Conservation (phyloP, 2,888 invertebrate genomes). For the Shargacucullia verbasci region DNA sequence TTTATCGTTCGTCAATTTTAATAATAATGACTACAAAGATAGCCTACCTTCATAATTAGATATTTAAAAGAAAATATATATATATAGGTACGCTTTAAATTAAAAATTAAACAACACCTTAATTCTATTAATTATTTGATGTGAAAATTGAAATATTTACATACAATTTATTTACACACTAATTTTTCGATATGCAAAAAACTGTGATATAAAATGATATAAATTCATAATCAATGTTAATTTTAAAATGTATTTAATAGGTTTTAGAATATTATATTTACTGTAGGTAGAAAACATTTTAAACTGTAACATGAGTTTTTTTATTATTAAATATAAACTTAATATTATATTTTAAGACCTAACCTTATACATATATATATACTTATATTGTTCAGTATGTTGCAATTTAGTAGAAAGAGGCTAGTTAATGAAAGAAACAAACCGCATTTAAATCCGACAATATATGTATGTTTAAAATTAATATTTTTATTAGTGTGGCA, state of each 20-base stretch:
- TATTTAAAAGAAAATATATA: too few species aligned
- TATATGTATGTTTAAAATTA: not conserved
- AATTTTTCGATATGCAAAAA: constrained; percentile 32
- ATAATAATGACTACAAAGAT: too few species aligned
- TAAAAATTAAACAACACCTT: too few species aligned
- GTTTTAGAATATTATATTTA: constrained; percentile 14
- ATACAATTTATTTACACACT: too few species aligned
- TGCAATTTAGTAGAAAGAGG: constrained; percentile 24
- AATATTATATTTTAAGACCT: constrained; percentile 13
- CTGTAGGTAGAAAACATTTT: constrained; percentile 2
- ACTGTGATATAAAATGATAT: constrained; percentile 70
- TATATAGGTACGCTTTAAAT: too few species aligned
- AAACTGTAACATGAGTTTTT: constrained; percentile 2
- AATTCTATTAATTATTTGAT: too few species aligned
- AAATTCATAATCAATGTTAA: constrained; percentile 60
- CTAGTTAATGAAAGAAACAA: not conserved
- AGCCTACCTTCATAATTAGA: too few species aligned
- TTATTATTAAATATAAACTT: constrained; percentile 7
- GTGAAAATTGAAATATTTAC: too few species aligned
- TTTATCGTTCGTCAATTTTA: not conserved
- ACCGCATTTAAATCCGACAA: not conserved
- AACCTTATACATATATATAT: too few species aligned
- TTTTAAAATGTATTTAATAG: constrained; percentile 29
- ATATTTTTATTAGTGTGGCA: too few species aligned
- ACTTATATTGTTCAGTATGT: constrained; percentile 2